phyloP scores from a whole-genome alignment of 2,113 vertebrate genomes.

The Esox niger region DNA sequence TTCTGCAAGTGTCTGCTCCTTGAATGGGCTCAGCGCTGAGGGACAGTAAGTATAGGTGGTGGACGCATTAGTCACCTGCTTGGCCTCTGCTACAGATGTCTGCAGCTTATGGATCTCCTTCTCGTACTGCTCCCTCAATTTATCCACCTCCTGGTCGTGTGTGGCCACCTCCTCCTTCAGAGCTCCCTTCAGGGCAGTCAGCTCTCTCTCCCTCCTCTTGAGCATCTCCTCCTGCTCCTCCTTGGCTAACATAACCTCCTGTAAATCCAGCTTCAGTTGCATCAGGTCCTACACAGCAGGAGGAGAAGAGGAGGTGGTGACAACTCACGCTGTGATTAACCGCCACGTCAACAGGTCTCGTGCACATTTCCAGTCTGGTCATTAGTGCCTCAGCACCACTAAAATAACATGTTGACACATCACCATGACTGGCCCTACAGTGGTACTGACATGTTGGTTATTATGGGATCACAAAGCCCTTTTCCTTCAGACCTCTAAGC shows the following conservation, averaged over 20 bases:
- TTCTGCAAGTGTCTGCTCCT: too few relatives aligned
- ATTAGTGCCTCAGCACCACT: neutral
- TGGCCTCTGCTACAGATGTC: conserved; percentile 76
- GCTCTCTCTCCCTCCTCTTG: conserved; percentile 86
- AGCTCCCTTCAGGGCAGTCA: conserved; percentile 92
- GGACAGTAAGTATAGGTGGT: conserved; percentile 21
- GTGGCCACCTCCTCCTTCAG: conserved; percentile 94
- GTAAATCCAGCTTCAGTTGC: conserved; percentile 82
- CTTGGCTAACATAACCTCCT: conserved; percentile 80
- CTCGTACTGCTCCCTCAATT: conserved; percentile 87
- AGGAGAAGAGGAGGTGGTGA: neutral
- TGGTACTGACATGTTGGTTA: neutral
- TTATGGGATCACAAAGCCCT: neutral
- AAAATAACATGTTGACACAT: neutral
- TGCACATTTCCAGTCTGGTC: too few relatives aligned
- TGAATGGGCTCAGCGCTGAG: too few relatives aligned
- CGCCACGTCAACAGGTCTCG: too few relatives aligned
- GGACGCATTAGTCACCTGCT: conserved; percentile 74
- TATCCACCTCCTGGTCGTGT: conserved; percentile 92
- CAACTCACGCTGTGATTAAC: neutral
- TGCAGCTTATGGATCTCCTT: conserved; percentile 79
- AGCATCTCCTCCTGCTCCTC: conserved; percentile 92
- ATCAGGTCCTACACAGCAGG: conserved; percentile 78
- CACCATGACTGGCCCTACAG: neutral
- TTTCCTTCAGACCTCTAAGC: neutral